Percentiles rank a stretch among this genome's conserved stretches.
Evolutionary conservation across 2,888 invertebrate species (phyloP).

Genomic region (Scaptomyza flava): DNA sequence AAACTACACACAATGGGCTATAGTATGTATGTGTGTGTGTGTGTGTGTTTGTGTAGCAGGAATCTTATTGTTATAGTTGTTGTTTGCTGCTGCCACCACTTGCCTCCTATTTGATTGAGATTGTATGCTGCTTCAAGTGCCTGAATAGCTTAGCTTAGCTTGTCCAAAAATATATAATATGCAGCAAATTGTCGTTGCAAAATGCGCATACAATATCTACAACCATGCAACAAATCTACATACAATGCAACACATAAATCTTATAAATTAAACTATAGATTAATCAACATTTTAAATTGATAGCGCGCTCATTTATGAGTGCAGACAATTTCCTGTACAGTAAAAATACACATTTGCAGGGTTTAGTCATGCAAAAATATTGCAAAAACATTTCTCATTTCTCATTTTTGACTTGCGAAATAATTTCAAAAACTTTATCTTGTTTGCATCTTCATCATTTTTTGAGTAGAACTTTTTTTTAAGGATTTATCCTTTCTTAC

Average conservation of each 20-base stretch:
- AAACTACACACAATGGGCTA: slow-evolving; percentile 68
- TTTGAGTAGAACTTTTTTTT: no score
- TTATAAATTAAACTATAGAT: slow-evolving; percentile 66
- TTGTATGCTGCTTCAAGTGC: slow-evolving; percentile 59
- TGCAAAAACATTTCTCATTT: neutral
- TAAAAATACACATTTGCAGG: neutral
- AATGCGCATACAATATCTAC: slow-evolving; percentile 41
- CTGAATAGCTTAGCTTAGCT: no score
- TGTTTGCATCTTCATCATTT: neutral
- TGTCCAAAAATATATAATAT: slow-evolving; percentile 64
- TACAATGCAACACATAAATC: slow-evolving; percentile 32
- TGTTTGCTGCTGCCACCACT: slow-evolving; percentile 56
- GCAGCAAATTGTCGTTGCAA: slow-evolving; percentile 60
- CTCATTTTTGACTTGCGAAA: no score
- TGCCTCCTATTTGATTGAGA: slow-evolving; percentile 75
- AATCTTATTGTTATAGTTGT: slow-evolving; percentile 49
- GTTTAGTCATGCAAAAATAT: neutral
- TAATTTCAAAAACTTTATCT: neutral
- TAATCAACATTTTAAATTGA: slow-evolving; percentile 47
- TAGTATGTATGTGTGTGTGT: neutral
- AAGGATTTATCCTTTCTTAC: neutral
- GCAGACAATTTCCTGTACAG: slow-evolving; percentile 36
- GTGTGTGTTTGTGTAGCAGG: slow-evolving; percentile 35
- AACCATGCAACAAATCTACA: slow-evolving; percentile 11
- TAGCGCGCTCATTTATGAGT: slow-evolving; percentile 36